phyloP scores from a whole-genome alignment of 2,797 vertebrate species.

The Aeoliscus strigatus region DNA sequence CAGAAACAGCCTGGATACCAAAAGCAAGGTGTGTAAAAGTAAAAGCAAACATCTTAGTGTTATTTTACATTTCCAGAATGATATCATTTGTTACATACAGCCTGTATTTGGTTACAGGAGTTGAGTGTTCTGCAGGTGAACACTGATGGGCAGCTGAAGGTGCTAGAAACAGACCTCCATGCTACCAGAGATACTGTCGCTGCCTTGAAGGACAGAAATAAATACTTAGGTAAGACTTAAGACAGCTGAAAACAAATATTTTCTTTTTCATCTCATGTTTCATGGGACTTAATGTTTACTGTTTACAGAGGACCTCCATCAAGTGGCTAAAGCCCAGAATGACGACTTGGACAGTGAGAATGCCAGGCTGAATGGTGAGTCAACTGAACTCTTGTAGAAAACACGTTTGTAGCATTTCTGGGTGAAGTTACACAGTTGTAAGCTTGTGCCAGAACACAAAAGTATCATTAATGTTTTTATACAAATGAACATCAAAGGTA shows the following conservation, averaged over 20 bases:
- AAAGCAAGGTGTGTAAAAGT: constrained; percentile 77
- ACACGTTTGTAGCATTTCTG: no score
- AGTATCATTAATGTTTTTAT: no score
- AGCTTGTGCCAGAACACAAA: background rate
- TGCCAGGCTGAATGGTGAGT: constrained; percentile 69
- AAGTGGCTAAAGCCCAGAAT: constrained; percentile 66
- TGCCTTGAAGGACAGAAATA: constrained; percentile 68
- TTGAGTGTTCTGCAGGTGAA: constrained; percentile 71
- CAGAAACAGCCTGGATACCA: constrained; percentile 81
- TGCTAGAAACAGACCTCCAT: constrained; percentile 68
- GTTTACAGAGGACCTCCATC: constrained; percentile 68
- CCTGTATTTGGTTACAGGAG: constrained; percentile 58
- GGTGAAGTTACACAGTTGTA: background rate
- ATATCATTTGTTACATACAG: no score
- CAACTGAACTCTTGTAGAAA: no score
- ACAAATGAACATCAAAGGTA: no score
- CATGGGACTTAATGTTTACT: background rate
- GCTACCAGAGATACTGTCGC: constrained; percentile 53
- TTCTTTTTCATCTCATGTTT: background rate
- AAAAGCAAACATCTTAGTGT: no score
- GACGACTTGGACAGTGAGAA: constrained; percentile 69
- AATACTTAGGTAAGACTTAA: constrained; percentile 70
- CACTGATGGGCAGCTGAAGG: constrained; percentile 67
- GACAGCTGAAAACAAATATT: background rate
- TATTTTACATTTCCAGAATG: no score